Conservation (phyloP, 2,797 vertebrate genomes). For the Macrochelys suwanniensis region DNA sequence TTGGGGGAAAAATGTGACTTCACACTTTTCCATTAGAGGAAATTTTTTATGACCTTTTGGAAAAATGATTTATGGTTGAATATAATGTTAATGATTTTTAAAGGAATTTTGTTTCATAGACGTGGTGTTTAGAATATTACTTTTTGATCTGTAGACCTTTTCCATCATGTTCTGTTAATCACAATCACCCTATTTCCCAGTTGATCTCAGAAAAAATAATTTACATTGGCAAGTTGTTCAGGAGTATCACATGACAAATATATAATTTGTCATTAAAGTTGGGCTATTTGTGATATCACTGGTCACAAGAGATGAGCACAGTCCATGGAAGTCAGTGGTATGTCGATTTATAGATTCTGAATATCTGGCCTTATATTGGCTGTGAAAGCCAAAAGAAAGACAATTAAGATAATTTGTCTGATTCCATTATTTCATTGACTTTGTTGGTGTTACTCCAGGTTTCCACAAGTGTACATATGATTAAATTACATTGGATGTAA, state of each 20-base stretch:
- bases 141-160: background rate
- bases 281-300: background rate
- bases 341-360: background rate
- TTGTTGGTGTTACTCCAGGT: background rate
- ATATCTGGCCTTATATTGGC: background rate
- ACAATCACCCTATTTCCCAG: background rate
- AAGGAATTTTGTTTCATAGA: background rate
- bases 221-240: background rate
- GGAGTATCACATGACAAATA: background rate
- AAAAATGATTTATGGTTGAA: background rate
- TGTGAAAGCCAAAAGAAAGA: background rate
- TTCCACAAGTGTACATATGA: background rate
- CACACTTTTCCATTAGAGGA: background rate
- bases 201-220: background rate
- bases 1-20: background rate
- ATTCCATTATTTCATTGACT: background rate
- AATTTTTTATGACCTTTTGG: background rate
- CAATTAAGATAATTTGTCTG: background rate
- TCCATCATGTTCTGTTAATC: background rate
- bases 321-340: background rate
- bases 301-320: background rate
- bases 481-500: background rate
- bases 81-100: background rate
- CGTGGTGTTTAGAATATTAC: background rate
- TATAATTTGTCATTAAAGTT: background rate